Evolutionary conservation across 2,888 invertebrate genomes (phyloP).

Genomic region (Coelopa pilipes): DNA sequence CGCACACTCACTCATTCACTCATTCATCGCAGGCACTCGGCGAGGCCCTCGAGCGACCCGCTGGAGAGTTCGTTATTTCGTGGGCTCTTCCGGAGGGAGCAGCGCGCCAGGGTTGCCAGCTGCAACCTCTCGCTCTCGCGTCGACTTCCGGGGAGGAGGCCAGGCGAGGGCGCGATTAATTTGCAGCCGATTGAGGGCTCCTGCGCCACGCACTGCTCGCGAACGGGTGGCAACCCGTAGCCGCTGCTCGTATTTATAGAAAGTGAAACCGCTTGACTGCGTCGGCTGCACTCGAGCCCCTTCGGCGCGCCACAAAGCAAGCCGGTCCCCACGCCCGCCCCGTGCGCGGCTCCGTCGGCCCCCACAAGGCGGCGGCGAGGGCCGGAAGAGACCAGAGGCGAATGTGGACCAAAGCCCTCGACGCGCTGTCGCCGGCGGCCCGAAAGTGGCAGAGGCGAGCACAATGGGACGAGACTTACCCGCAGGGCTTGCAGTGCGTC

Average conservation of each 20-base stretch:
- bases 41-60: no score
- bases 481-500: conserved; percentile 68
- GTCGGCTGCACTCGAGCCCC: neutral
- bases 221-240: conserved; percentile 13
- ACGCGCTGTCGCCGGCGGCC: conserved; percentile 4
- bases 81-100: no score
- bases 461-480: conserved; percentile 56
- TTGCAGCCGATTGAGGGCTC: no score
- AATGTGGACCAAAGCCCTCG: conserved; percentile 26
- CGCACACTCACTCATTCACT: no score
- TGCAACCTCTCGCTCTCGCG: neutral
- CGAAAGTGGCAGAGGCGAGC: conserved; percentile 42
- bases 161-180: no score
- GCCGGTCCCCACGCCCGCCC: neutral
- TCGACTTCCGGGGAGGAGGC: no score
- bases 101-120: no score
- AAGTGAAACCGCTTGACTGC: conserved; percentile 25
- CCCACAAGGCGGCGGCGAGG: neutral
- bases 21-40: no score
- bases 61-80: no score
- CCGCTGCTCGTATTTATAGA: conserved; percentile 4
- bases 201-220: neutral
- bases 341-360: neutral
- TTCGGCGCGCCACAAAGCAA: conserved; percentile 8
- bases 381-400: conserved; percentile 15